These are phyloP conservation scores for Sebastes trivittatus DNA, from an alignment of 2,797 vertebrate genomes.

Conservation along the genomic window DNA sequence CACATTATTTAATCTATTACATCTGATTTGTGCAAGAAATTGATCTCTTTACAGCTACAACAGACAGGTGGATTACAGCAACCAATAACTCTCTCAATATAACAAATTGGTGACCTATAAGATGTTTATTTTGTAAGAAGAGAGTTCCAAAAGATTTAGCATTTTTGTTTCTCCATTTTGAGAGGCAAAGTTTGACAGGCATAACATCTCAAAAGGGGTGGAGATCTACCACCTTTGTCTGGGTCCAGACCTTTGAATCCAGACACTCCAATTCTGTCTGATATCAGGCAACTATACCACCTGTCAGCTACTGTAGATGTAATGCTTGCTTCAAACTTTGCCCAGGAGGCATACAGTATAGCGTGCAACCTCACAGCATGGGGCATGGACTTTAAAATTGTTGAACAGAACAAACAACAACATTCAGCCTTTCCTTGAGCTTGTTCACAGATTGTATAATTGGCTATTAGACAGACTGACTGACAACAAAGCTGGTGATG, in stretches of 20 bases:
- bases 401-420: conserved; percentile 44
- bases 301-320: conserved; percentile 7
- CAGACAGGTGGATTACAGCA: not conserved
- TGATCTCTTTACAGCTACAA: not conserved
- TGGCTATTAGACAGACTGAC: conserved; percentile 24
- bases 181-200: conserved; percentile 1
- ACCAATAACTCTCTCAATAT: not conserved
- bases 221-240: not conserved
- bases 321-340: conserved; percentile 17
- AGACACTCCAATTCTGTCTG: not conserved
- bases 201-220: conserved; percentile 24
- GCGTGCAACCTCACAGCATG: not conserved
- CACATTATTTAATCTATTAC: not conserved
- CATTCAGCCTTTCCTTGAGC: conserved; percentile 23
- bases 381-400: conserved; percentile 1
- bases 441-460: conserved; percentile 34
- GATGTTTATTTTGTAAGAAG: not conserved
- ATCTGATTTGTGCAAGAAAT: not conserved
- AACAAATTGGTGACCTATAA: not conserved
- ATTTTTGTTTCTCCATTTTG: not conserved
- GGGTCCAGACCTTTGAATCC: not conserved
- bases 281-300: not conserved
- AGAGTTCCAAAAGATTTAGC: not conserved
- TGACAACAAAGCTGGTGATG: conserved; percentile 4
- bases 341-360: conserved; percentile 2